These are phyloP conservation scores for Myiotriccus ornatus DNA, from an alignment of 2,797 vertebrate genomes.

Conservation along the genomic window DNA sequence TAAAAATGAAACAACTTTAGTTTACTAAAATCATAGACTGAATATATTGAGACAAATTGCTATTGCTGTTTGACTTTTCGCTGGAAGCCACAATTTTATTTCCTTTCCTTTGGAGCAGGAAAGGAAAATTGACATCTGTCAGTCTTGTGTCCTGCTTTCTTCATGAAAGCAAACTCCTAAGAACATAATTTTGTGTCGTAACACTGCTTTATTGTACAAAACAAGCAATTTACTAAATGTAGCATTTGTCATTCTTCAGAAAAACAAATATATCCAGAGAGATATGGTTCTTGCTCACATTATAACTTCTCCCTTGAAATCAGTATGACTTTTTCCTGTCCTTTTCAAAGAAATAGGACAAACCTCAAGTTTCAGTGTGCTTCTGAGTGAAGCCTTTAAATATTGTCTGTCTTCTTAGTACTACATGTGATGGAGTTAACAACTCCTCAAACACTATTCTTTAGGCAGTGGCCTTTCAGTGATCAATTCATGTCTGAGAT, in stretches of 20 bases:
- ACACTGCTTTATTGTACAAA: conserved; percentile 21
- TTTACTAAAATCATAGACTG: background rate
- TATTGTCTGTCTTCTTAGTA: background rate
- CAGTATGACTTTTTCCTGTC: background rate
- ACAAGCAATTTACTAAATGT: background rate
- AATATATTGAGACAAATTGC: background rate
- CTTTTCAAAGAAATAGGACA: background rate
- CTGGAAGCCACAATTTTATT: background rate
- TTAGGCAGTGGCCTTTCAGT: background rate
- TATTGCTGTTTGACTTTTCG: background rate
- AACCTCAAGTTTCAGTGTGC: background rate
- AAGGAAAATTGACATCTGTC: background rate
- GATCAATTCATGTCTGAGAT: conserved; percentile 65
- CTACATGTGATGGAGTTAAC: background rate
- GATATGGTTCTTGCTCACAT: fast-evolving
- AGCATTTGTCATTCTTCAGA: background rate
- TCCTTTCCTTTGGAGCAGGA: background rate
- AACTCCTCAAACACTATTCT: background rate
- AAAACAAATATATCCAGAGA: background rate
- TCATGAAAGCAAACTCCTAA: background rate
- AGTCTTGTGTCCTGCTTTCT: background rate
- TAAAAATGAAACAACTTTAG: background rate
- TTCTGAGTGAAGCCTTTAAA: background rate
- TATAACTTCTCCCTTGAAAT: background rate
- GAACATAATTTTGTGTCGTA: background rate